Base-by-base conservation (phyloP, 2,113 vertebrate species). In the Merops nubicus region DNA sequence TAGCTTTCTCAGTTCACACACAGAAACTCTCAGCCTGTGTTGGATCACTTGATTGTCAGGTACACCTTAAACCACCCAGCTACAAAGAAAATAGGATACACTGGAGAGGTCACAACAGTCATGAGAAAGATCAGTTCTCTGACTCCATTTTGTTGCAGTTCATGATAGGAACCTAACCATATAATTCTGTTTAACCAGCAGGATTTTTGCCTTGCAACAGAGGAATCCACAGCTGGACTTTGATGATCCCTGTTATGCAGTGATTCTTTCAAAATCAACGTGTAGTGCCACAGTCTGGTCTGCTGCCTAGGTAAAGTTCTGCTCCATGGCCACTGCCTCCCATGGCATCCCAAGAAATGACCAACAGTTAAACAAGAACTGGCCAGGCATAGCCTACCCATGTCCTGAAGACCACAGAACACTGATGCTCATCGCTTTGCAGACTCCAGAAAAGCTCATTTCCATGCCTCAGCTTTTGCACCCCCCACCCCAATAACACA, bases 241-340 rank as follows among this genome's bases (percentile, higher is more conserved):
- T 29, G 77, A 31, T 51, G 79, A 43, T 76, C 26, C 17, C 26
- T 38, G 17, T 43, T n/a, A 6, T 0, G 0, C 45, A 54, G 67
- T 0, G 0, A 8, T 63, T 83, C 34, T 51, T 62, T 56, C 23
- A 38, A 1, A 12, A 42, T 7, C 0, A 0, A 77, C 42, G 26
- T 56, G 43, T 15, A 78, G 22, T 50, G 11, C 22, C 59, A 50
- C 8, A 9, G 7, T 75, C 62, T 72, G 43, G 12, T 56, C 62
- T 73, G 3, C 38, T 28, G 2, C 36, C 25, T 5, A 5, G 31
- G 36, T 8, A 78, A 82, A 91, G 62, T 36, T 69, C 75, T 77
- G 59, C 25, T 57, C 38, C 50, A 5, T 3, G n/a, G 59, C 54
- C 45, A 17, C 9, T 31, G 33, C 57, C 50, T 54, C 42, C 29